These are phyloP conservation scores for Sarcophaga peregrina DNA, from an alignment of 1,140 invertebrate species.

Conservation along the genomic window DNA sequence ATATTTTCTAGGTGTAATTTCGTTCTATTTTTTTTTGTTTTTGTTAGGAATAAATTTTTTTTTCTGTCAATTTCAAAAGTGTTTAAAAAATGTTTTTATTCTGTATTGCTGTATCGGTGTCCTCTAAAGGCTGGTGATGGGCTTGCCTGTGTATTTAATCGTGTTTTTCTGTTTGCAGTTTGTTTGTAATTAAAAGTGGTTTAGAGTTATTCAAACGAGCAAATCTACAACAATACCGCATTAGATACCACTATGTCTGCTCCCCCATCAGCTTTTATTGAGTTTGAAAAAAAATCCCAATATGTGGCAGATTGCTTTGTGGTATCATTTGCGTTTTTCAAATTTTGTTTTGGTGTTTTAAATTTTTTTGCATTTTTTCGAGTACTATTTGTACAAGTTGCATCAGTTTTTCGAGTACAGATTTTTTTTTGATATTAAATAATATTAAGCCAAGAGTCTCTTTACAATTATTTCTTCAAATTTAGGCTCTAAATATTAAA, in stretches of 20 bases:
- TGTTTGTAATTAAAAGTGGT: conserved; percentile 35
- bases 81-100: neutral
- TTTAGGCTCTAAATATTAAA: no score
- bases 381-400: no score
- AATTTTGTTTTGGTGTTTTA: no score
- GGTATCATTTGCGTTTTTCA: neutral
- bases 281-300: neutral
- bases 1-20: neutral
- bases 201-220: conserved; percentile 27
- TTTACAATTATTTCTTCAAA: no score
- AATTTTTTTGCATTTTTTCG: no score
- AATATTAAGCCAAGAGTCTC: no score
- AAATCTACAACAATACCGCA: conserved; percentile 28
- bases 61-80: neutral
- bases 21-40: no score
- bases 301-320: neutral
- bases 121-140: neutral
- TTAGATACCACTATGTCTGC: neutral
- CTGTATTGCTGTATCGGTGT: no score
- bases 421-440: no score
- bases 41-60: neutral
- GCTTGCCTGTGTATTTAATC: neutral
- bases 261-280: conserved; percentile 19
- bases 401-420: no score
- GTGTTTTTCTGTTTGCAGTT: conserved; percentile 25